Evolutionary conservation across 2,888 invertebrate genomes (phyloP).

Genomic region (Drosophila pseudotakahashii): DNA sequence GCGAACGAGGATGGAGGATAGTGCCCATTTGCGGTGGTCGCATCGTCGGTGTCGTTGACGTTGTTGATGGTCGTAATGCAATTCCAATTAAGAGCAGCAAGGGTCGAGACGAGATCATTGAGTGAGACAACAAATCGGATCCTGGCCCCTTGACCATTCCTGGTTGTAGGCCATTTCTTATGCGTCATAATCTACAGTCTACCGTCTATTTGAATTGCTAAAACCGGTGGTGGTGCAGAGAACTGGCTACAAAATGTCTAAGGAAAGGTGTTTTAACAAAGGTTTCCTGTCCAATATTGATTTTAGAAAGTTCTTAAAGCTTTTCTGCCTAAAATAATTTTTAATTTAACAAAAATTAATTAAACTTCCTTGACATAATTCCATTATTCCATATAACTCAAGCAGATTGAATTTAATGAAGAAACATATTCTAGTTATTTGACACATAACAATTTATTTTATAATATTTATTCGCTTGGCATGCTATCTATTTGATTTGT

Average conservation of each 20-base stretch:
- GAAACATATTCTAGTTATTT: too few relatives aligned
- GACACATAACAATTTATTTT: too few relatives aligned
- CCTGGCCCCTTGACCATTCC: neutral
- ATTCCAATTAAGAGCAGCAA: conserved; percentile 75
- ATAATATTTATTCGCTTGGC: too few relatives aligned
- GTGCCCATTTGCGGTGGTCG: conserved; percentile 15
- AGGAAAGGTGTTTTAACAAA: neutral
- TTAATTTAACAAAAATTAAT: too few relatives aligned
- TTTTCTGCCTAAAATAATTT: too few relatives aligned
- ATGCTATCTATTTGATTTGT: too few relatives aligned
- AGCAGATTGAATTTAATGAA: too few relatives aligned
- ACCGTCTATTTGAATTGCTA: neutral
- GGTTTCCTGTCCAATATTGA: too few relatives aligned
- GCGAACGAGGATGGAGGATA: neutral
- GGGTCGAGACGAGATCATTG: conserved; percentile 15
- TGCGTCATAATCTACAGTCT: neutral
- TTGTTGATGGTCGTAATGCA: conserved; percentile 51
- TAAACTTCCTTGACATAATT: too few relatives aligned
- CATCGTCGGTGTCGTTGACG: conserved; percentile 25
- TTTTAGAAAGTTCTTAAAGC: too few relatives aligned
- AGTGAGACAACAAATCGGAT: conserved; percentile 19
- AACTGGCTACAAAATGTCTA: neutral
- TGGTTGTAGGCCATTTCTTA: neutral
- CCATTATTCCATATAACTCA: too few relatives aligned
- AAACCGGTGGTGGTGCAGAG: conserved; percentile 10